These are phyloP conservation scores for Apteryx mantelli DNA, from an alignment of 2,113 vertebrate genomes.

Conservation along the genomic window DNA sequence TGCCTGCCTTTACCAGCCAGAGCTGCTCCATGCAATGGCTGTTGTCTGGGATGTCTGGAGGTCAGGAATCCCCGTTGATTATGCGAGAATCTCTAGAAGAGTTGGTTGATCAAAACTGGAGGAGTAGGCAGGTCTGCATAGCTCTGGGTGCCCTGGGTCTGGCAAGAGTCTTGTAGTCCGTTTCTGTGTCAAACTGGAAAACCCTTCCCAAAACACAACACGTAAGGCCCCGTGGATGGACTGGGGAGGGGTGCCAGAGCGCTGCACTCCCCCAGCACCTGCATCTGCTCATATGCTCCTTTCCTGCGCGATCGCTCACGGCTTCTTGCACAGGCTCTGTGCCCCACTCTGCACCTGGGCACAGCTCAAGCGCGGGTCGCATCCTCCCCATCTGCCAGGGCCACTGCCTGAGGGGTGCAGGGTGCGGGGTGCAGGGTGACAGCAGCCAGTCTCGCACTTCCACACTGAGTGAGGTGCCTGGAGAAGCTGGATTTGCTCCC, in stretches of 20 bases:
- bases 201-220: neutral
- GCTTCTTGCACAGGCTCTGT: rapidly evolving
- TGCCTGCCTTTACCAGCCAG: rapidly evolving
- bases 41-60: neutral
- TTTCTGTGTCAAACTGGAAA: neutral
- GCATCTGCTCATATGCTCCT: neutral
- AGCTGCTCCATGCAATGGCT: neutral
- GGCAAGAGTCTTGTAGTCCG: neutral
- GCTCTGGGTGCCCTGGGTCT: too few relatives aligned
- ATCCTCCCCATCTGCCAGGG: rapidly evolving
- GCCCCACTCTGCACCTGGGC: neutral
- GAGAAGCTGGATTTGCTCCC: neutral
- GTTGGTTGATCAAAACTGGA: neutral
- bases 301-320: rapidly evolving
- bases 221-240: neutral
- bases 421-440: too few relatives aligned
- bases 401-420: neutral
- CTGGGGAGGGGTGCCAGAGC: neutral
- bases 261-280: neutral
- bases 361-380: neutral
- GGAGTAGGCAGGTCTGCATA: rapidly evolving
- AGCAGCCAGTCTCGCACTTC: neutral
- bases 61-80: neutral
- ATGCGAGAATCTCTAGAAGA: neutral
- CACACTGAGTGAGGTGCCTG: neutral